Percentiles rank a stretch among this genome's conserved stretches.
Conservation (phyloP, 2,797 vertebrate genomes). For the Euthynnus affinis region DNA sequence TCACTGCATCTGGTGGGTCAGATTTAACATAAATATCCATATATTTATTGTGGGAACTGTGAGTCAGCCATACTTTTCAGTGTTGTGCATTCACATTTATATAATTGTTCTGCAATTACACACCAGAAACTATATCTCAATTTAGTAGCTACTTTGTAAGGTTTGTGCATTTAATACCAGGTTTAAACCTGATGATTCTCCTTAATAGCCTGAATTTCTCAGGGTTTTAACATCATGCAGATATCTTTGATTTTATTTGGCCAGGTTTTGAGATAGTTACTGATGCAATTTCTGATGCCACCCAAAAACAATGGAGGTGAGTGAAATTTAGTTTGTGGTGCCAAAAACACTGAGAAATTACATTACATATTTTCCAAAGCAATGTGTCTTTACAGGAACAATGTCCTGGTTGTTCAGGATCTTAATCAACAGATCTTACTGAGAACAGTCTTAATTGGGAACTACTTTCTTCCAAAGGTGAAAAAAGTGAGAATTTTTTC, state of each 20-base stretch:
- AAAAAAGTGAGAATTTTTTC: not conserved
- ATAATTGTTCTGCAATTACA: not conserved
- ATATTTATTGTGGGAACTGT: not conserved
- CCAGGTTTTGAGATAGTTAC: too few species aligned
- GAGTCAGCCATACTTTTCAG: not conserved
- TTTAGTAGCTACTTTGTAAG: not conserved
- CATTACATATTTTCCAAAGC: not conserved
- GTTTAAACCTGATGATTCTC: too few species aligned
- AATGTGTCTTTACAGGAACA: not conserved
- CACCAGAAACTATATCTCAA: not conserved
- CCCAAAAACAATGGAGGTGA: too few species aligned
- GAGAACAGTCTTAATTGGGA: not conserved
- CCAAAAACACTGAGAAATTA: too few species aligned
- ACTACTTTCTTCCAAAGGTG: not conserved
- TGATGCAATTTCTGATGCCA: too few species aligned
- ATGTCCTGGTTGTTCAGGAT: not conserved
- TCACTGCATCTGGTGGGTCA: constrained; percentile 83
- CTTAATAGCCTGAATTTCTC: not conserved
- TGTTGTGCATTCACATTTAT: not conserved
- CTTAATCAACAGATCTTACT: not conserved
- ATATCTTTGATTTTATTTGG: too few species aligned
- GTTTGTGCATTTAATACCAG: not conserved
- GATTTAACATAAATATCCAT: not conserved
- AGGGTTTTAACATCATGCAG: not conserved
- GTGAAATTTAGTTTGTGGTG: too few species aligned